phyloP scores from a whole-genome alignment of 2,797 vertebrate genomes.

The Garrulus glandarius region DNA sequence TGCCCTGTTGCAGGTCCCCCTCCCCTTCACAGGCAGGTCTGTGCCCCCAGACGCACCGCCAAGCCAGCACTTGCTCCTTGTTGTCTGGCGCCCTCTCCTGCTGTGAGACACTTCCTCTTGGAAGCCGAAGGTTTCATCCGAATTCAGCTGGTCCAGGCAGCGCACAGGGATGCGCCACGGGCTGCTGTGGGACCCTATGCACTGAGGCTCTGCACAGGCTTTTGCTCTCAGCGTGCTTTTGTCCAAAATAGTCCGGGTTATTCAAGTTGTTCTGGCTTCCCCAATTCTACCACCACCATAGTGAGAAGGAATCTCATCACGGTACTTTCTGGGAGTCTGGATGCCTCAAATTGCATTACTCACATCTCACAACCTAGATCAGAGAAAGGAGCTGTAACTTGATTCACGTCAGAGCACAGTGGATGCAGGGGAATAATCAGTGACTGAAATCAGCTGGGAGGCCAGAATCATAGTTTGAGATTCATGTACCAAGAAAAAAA shows the following conservation, averaged over 20 bases:
- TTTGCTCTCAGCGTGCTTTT: background rate
- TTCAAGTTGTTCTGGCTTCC: background rate
- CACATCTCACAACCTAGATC: background rate
- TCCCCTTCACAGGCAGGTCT: fast-evolving
- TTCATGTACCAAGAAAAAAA: background rate
- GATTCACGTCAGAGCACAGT: background rate
- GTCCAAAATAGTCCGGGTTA: fast-evolving
- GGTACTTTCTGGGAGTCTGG: background rate
- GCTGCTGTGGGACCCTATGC: background rate
- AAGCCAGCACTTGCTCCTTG: background rate
- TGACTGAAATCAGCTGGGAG: background rate
- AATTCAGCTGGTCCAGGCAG: background rate
- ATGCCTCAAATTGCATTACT: too few relatives aligned
- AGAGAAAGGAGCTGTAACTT: background rate
- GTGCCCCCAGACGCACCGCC: background rate
- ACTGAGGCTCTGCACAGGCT: background rate
- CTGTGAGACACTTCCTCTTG: background rate
- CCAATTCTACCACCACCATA: fast-evolving
- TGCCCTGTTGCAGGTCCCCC: background rate
- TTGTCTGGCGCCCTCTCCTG: conserved; percentile 25
- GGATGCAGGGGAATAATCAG: background rate
- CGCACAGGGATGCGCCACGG: fast-evolving
- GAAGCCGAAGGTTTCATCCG: fast-evolving
- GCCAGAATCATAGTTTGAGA: background rate
- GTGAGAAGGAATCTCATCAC: fast-evolving